Evolutionary conservation across 64 coral and sea anemone species (phyloP), one percentile per base, ranked within the genome.

Genomic region (Platygyra sinensis): DNA sequence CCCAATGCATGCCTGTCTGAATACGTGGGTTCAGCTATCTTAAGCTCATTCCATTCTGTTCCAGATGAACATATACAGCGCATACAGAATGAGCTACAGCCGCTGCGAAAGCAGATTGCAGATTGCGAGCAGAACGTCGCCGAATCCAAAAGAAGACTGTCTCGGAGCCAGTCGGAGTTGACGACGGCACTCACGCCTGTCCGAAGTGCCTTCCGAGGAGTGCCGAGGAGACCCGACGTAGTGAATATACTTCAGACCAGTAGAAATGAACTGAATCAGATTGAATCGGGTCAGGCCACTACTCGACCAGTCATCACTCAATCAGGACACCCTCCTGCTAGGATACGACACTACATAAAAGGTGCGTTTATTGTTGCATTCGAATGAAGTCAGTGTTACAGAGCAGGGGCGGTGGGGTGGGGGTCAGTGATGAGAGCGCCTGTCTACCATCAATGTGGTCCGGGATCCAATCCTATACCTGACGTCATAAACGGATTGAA

Each of bases 341-440:
- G 90, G n/a, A 96, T 96, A 86, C 87, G 94, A 16, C 94, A 96
- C 33, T 96, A 93, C 62, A 96, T 96, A 9, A 93, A 96, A 93
- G 94, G 94, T 96, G 39, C 22, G 60, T 86, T 30, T 46, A 46
- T 8, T 46, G 42, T 46, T 46, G 42, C 42, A 46, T 46, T 46
- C 7, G 42, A 8, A 46, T 7, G 4, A 46, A 46, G 42, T 46
- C 42, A 46, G 19, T 88, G 15, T 55, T 52, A 7, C 30, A 4
- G 24, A 42, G 20, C 16, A 57, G 46, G 33, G 28, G 42, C 10
- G 18, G n/a, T 6, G 25, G n/a, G 31, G 27, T 42, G 67, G 32
- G 30, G 25, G 17, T 30, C 3, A 24, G 24, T 11, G 10, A 25
- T 46, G 8, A 54, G 8, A 42, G 22, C 2, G 6, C 14, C 12